Conservation (phyloP, 2,797 vertebrate genomes). For the Cossypha caffra region DNA sequence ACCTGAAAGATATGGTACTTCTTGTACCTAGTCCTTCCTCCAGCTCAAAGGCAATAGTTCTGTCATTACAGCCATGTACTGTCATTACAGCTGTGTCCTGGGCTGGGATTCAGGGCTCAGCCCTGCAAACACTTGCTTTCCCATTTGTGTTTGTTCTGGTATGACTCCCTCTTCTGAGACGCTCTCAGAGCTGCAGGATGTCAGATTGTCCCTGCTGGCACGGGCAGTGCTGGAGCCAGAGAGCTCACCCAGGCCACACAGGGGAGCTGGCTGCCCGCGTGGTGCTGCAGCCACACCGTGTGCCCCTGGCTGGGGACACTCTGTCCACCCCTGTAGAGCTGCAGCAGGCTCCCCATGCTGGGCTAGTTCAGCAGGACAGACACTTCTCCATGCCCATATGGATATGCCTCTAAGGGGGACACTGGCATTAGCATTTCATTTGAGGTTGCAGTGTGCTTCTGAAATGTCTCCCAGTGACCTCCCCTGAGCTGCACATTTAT, state of each 20-base stretch:
- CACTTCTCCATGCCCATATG: not conserved
- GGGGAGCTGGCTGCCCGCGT: not conserved
- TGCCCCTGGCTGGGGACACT: not conserved
- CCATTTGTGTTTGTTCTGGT: not conserved
- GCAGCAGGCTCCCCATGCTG: accelerated
- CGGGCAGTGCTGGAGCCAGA: not conserved
- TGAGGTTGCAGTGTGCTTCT: not conserved
- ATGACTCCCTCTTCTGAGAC: not conserved
- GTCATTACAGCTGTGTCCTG: not conserved
- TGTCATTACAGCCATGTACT: not conserved
- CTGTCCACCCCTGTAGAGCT: not conserved
- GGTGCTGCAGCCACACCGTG: not conserved
- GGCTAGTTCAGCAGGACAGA: not conserved
- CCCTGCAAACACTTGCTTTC: not conserved
- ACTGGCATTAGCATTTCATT: not conserved
- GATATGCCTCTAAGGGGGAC: not conserved
- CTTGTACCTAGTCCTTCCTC: not conserved
- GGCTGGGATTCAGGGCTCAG: not conserved
- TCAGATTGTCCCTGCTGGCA: not conserved
- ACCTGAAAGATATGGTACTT: not conserved
- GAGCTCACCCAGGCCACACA: not conserved
- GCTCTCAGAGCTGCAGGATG: not conserved
- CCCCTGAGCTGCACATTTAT: not conserved
- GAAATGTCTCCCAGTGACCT: not conserved
- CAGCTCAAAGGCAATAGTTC: not conserved